Evolutionary conservation across 2,113 vertebrate species (phyloP).

Genomic region (Calyptommatus sinebrachiatus): DNA sequence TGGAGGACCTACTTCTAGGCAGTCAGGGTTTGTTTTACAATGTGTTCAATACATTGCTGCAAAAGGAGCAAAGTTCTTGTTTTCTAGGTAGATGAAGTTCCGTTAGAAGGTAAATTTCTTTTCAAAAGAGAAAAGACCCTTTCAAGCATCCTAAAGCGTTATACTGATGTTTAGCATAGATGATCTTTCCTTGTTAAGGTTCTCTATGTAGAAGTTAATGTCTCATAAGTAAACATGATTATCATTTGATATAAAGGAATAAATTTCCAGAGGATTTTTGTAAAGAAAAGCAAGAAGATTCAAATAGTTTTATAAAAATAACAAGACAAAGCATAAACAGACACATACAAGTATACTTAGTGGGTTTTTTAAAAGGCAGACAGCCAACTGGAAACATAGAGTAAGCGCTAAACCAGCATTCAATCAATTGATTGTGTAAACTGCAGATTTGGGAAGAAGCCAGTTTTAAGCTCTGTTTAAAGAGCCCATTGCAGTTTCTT

Average conservation of each 20-base stretch:
- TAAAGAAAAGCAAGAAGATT: not conserved
- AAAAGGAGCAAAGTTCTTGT: not conserved
- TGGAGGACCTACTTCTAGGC: not conserved
- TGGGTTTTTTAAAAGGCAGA: not conserved
- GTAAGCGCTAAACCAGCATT: not conserved
- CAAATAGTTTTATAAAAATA: too few species aligned
- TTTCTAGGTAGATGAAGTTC: not conserved
- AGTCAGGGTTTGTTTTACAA: not conserved
- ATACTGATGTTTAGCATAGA: not conserved
- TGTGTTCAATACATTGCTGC: not conserved
- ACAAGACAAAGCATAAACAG: too few species aligned
- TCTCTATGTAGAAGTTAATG: too few species aligned
- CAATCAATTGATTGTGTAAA: not conserved
- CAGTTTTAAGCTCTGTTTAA: not conserved
- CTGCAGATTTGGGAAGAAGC: not conserved
- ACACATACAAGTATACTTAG: not conserved
- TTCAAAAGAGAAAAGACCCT: not conserved
- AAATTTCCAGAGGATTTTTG: not conserved
- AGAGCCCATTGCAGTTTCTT: not conserved
- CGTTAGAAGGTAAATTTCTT: not conserved
- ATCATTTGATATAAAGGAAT: not conserved
- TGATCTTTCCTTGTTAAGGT: not conserved
- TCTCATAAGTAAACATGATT: too few species aligned
- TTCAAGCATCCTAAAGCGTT: not conserved
- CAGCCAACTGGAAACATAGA: not conserved